These are phyloP conservation scores for Rhynchotus rufescens DNA, from an alignment of 2,797 vertebrate genomes.

Conservation along the genomic window DNA sequence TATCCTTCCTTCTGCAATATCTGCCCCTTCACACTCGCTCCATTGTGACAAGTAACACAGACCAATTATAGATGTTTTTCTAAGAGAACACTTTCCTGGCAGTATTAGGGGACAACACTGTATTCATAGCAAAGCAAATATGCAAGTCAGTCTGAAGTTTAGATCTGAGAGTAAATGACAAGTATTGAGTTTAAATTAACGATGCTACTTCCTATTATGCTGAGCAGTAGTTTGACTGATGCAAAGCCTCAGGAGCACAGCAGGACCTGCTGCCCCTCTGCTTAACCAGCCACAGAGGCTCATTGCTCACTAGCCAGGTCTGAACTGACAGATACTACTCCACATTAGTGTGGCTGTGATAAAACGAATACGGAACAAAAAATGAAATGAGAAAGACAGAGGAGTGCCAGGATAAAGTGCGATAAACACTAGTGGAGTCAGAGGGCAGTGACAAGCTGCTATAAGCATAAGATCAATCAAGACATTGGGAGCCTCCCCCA, in stretches of 20 bases:
- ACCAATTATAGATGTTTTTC: background rate
- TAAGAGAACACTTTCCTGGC: background rate
- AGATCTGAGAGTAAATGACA: background rate
- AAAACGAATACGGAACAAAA: background rate
- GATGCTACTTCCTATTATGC: background rate
- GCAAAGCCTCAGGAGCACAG: background rate
- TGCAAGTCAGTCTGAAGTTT: background rate
- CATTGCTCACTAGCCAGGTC: background rate
- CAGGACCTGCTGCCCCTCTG: background rate
- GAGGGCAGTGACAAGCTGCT: background rate
- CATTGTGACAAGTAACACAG: background rate
- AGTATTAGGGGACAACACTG: background rate
- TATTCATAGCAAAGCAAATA: background rate
- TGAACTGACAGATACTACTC: background rate
- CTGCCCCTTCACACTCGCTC: background rate
- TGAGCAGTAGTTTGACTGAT: background rate
- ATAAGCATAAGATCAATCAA: background rate
- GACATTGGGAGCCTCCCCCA: background rate
- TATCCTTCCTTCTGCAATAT: background rate
- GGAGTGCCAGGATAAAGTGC: background rate
- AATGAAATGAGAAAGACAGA: background rate
- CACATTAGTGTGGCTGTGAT: background rate
- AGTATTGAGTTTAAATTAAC: background rate
- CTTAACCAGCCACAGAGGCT: background rate
- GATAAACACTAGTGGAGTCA: background rate